Percentiles rank a stretch among this genome's conserved stretches.
phyloP scores from a whole-genome alignment of 2,113 vertebrate genomes.

The Pomatorhinus ruficollis region DNA sequence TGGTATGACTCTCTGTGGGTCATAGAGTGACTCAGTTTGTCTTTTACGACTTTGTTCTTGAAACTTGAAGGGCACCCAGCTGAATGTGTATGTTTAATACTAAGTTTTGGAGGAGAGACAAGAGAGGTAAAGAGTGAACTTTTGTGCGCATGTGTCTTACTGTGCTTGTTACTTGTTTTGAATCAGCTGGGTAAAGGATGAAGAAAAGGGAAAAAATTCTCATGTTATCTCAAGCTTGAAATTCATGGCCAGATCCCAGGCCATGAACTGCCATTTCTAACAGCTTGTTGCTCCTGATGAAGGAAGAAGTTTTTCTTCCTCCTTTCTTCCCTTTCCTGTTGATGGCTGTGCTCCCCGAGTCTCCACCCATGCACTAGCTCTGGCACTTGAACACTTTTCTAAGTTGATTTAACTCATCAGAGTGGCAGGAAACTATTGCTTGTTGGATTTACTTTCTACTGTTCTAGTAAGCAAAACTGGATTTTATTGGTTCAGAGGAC shows the following conservation, averaged over 20 bases:
- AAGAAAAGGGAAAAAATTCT: not conserved
- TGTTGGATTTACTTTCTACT: not conserved
- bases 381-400: not conserved
- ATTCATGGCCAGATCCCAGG: not conserved
- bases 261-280: not conserved
- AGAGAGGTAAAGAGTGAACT: not conserved
- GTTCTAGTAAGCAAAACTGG: not conserved
- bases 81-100: not conserved
- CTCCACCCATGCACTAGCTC: not conserved
- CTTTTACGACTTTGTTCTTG: not conserved
- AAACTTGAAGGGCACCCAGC: not conserved
- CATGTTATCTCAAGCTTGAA: not conserved
- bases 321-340: slow-evolving; percentile 37
- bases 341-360: not conserved
- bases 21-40: not conserved
- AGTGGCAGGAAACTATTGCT: not conserved
- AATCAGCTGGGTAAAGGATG: not conserved
- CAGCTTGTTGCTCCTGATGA: not conserved
- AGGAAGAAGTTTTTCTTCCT: slow-evolving; percentile 1
- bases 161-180: not conserved
- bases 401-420: not conserved
- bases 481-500: not conserved
- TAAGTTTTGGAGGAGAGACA: not conserved
- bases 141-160: fast-evolving
- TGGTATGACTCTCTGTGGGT: not conserved